Evolutionary conservation across 2,888 invertebrate genomes (phyloP).

Genomic region (Pachliopta kotzebuea): DNA sequence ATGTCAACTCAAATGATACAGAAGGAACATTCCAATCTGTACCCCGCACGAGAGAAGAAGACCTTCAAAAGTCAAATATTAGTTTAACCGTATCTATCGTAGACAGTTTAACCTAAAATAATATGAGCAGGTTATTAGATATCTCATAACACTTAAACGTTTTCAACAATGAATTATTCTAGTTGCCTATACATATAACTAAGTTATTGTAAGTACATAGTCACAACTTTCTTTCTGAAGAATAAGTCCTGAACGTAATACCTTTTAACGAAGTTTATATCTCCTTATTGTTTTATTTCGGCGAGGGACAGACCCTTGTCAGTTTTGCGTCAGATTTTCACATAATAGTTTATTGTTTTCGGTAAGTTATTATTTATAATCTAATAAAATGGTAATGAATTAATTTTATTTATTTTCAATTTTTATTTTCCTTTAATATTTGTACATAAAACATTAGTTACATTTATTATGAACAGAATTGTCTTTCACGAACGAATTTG

Average conservation of each 20-base stretch:
- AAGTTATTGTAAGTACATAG: background rate
- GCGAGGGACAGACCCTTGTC: conserved; percentile 60
- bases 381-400: background rate
- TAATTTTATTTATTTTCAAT: background rate
- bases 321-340: conserved; percentile 54
- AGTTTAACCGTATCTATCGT: background rate
- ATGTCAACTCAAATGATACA: too few relatives aligned
- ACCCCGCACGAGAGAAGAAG: too few relatives aligned
- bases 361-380: background rate
- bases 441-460: background rate
- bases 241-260: background rate
- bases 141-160: background rate
- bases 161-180: too few relatives aligned
- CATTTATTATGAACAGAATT: background rate
- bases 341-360: conserved; percentile 9
- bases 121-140: background rate
- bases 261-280: conserved; percentile 35
- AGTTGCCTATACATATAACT: background rate
- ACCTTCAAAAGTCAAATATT: background rate
- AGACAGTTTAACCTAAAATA: background rate
- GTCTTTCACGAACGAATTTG: too few relatives aligned
- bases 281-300: conserved; percentile 58
- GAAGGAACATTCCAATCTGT: too few relatives aligned
- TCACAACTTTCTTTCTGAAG: background rate
- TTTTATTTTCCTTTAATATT: too few relatives aligned